Percentiles rank a stretch among this genome's conserved stretches.
Evolutionary conservation across 1,140 invertebrate genomes (phyloP).

Genomic region (Pachyrhynchus sulphureomaculatus): DNA sequence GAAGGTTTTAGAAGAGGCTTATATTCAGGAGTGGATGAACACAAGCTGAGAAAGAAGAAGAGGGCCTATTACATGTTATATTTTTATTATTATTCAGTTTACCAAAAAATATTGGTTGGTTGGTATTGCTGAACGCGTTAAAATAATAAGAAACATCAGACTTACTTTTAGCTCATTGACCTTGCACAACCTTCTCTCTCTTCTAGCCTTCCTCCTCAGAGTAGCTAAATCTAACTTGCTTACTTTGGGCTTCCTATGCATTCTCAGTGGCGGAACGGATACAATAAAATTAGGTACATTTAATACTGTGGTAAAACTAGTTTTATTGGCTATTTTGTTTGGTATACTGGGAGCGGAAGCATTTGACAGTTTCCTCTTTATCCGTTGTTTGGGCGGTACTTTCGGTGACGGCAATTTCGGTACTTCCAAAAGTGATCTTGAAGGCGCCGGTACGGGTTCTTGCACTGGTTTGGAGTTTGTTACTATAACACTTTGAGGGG

Average conservation of each 20-base stretch:
- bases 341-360: not conserved
- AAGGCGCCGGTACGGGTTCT: not conserved
- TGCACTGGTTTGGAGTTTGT: not conserved
- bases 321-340: not conserved
- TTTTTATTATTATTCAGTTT: too few relatives aligned
- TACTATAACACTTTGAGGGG: not conserved
- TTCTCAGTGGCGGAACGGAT: constrained; percentile 32
- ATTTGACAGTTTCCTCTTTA: not conserved
- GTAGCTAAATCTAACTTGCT: constrained; percentile 48
- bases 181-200: not conserved
- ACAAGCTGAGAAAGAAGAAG: too few relatives aligned
- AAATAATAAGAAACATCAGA: too few relatives aligned
- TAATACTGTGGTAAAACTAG: constrained; percentile 34
- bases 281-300: constrained; percentile 42
- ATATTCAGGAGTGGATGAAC: too few relatives aligned
- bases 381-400: constrained; percentile 34
- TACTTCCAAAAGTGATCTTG: not conserved
- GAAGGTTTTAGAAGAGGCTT: too few relatives aligned
- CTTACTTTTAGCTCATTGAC: not conserved
- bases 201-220: constrained; percentile 32
- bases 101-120: too few relatives aligned
- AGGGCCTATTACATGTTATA: too few relatives aligned
- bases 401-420: constrained; percentile 5
- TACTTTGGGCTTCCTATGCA: constrained; percentile 39
- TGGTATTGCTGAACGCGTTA: too few relatives aligned